These are phyloP conservation scores for Meloe dianella DNA, from an alignment of 2,888 invertebrate genomes.

Conservation along the genomic window DNA sequence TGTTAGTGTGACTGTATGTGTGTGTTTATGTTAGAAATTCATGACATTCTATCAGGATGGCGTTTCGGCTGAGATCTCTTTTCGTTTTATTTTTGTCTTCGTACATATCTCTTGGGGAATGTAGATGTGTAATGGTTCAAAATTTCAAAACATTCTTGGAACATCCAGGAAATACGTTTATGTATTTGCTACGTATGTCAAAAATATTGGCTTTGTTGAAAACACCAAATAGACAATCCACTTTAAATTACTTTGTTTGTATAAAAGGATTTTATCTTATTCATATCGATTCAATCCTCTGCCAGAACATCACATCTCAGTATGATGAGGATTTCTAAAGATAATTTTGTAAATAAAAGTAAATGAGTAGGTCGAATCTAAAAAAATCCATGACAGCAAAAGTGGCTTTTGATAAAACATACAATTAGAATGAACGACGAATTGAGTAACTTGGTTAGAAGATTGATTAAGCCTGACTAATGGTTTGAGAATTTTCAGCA, in stretches of 20 bases:
- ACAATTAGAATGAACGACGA: conserved; percentile 2
- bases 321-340: too few relatives aligned
- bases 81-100: conserved; percentile 33
- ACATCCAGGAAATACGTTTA: conserved; percentile 23
- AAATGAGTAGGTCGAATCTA: background rate
- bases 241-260: conserved; percentile 20
- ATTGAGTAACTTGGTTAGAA: background rate
- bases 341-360: background rate
- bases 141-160: conserved; percentile 26
- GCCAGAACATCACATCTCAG: too few relatives aligned
- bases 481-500: background rate
- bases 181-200: conserved; percentile 17
- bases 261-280: conserved; percentile 18
- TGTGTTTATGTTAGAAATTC: conserved; percentile 17
- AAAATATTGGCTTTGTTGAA: conserved; percentile 25
- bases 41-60: conserved; percentile 26
- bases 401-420: background rate
- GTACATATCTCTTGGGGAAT: conserved; percentile 26
- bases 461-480: conserved; percentile 3
- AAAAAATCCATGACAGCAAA: background rate
- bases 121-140: conserved; percentile 27
- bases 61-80: conserved; percentile 31
- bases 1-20: background rate
- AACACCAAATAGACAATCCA: conserved; percentile 16
- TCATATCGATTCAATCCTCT: too few relatives aligned